A percentile compares a stretch with the other conserved stretches of the same genome.
phyloP scores from a whole-genome alignment of 2,113 vertebrate species.

The Malurus melanocephalus region DNA sequence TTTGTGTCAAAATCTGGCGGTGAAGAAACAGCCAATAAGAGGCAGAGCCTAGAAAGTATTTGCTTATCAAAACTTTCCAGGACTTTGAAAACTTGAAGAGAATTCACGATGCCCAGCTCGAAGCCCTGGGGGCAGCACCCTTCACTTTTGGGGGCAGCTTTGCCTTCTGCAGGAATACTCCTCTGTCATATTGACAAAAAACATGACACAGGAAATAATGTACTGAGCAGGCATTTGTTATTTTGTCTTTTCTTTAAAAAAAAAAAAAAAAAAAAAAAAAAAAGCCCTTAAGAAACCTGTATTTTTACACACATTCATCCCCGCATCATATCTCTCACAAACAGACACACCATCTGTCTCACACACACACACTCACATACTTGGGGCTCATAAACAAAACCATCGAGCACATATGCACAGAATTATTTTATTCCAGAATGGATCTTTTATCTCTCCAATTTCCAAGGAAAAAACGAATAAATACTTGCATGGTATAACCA shows the following conservation, averaged over 20 bases:
- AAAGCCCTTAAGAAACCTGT: slow-evolving; percentile 40
- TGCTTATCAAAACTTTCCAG: slow-evolving; percentile 80
- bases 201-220: neutral
- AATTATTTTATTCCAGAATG: slow-evolving; percentile 51
- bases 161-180: slow-evolving; percentile 17
- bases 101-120: slow-evolving; percentile 23
- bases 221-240: neutral
- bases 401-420: slow-evolving; percentile 31
- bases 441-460: slow-evolving; percentile 50
- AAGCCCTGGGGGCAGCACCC: slow-evolving; percentile 19
- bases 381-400: slow-evolving; percentile 53
- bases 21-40: slow-evolving; percentile 69
- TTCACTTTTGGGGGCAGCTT: slow-evolving; percentile 24
- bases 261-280: neutral
- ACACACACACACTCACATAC: slow-evolving; percentile 20
- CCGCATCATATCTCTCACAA: slow-evolving; percentile 26
- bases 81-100: slow-evolving; percentile 57
- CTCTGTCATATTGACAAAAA: slow-evolving; percentile 1
- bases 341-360: slow-evolving; percentile 55
- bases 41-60: slow-evolving; percentile 57
- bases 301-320: slow-evolving; percentile 45
- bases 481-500: neutral
- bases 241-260: neutral
- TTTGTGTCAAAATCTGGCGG: slow-evolving; percentile 85
- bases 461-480: slow-evolving; percentile 4